Conservation (phyloP, 2,797 vertebrate species). For the Chromobotia macracanthus region DNA sequence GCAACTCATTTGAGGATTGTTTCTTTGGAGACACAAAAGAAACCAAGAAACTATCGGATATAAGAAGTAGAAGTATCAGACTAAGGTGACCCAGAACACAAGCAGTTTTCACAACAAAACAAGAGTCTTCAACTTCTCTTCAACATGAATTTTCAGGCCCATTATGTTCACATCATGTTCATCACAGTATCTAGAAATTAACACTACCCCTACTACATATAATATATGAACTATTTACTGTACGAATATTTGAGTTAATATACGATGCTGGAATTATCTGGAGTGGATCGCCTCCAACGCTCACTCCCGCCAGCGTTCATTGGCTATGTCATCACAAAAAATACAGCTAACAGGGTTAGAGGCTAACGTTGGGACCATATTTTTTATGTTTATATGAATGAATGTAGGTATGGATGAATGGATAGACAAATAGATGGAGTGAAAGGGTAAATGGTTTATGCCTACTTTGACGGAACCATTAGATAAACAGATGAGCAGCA, state of each 20-base stretch:
- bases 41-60: background rate
- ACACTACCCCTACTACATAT: too few relatives aligned
- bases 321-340: background rate
- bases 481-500: background rate
- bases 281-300: background rate
- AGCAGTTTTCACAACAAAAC: background rate
- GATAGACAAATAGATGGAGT: background rate
- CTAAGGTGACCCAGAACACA: constrained; percentile 13
- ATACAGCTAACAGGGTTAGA: background rate
- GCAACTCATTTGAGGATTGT: constrained; percentile 21
- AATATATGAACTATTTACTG: too few relatives aligned
- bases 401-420: background rate
- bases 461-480: background rate
- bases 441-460: background rate
- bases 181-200: too few relatives aligned
- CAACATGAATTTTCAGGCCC: too few relatives aligned
- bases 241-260: too few relatives aligned
- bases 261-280: background rate
- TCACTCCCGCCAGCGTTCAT: background rate
- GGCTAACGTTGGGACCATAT: background rate
- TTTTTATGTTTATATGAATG: background rate
- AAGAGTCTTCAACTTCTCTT: too few relatives aligned
- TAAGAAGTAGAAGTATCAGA: constrained; percentile 10
- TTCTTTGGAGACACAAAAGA: constrained; percentile 11
- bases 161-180: too few relatives aligned